Evolutionary conservation across 2,797 vertebrate genomes (phyloP), one percentile per base, ranked within the genome.

Genomic region (Pristis pectinata): DNA sequence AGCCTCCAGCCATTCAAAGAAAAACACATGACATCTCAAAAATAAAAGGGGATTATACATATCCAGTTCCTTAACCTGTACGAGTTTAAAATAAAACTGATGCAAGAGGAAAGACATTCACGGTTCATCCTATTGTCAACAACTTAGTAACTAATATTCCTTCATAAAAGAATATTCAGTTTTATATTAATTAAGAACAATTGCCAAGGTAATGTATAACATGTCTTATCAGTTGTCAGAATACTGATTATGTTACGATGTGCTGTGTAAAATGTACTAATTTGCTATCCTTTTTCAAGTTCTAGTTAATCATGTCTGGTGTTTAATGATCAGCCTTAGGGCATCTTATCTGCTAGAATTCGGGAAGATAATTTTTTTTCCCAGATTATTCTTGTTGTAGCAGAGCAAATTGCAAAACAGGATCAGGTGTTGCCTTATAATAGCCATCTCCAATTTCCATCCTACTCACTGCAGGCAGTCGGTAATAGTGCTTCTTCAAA

Each of bases 301-400:
- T 76, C 6, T 76, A 76, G 11, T 94, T 94, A 53, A 91, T 74
- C 37, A 76, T 93, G 92, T 34, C 41, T 49, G 19, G 67, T 93
- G 37, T 72, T 93, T 93, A 93, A 93, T 70, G 92, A 93, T 53
- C 34, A 13, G 70, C 92, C 92, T 94, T n/a, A 41, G 70, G 92
- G 92, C 41, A 72, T 74, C 92, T 49, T 72, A 11, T 94, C 70
- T 44, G 34, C 44, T 76, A 44, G 76, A 94, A 76, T 34, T 94
- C 74, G 70, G 70, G 41, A 93, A 24, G 24, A 15, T 74, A 15
- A n/a, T n/a, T 37, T 70, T 27, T 93, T n/a, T 92, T 56, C 3
- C 13, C 92, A 53, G 92, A 53, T 76, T n/a, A 49, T 53, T 34
- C 17, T 94, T 94, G 17, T 15, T 13, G 70, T n/a, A 27, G 92